Percentiles rank a stretch among this genome's conserved stretches.
Evolutionary conservation across 92 coral and sea anemone genomes (phyloP).

Genomic region (Heteractis magnifica): DNA sequence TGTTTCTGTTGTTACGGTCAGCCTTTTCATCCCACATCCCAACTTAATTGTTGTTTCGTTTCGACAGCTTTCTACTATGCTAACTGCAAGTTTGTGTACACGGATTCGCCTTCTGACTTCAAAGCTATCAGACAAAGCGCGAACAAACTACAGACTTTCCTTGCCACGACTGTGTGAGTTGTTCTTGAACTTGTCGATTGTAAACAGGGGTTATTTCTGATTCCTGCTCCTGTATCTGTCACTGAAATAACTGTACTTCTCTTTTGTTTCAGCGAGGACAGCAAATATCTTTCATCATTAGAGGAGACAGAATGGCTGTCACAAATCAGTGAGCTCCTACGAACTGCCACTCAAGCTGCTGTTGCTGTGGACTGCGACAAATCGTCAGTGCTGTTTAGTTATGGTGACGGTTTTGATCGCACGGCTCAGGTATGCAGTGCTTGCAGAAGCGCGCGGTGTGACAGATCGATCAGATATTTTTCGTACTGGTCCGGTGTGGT

Average conservation of each 20-base stretch:
- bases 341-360: slow-evolving; percentile 84
- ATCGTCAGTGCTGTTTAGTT: slow-evolving; percentile 90
- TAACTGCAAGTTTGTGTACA: slow-evolving; percentile 80
- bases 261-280: slow-evolving; percentile 69
- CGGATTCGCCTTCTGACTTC: slow-evolving; percentile 78
- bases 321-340: slow-evolving; percentile 89
- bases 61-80: slow-evolving; percentile 90
- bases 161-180: slow-evolving; percentile 74
- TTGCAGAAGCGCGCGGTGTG: neutral
- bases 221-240: neutral
- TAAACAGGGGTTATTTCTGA: neutral
- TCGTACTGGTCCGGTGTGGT: too few relatives aligned
- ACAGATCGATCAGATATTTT: too few relatives aligned
- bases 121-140: slow-evolving; percentile 93
- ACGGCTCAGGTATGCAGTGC: slow-evolving; percentile 79
- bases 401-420: slow-evolving; percentile 91
- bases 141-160: slow-evolving; percentile 69
- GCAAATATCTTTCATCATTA: slow-evolving; percentile 74
- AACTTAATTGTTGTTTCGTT: slow-evolving; percentile 8
- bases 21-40: neutral
- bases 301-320: slow-evolving; percentile 92
- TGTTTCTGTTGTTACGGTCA: too few relatives aligned
- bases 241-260: neutral
- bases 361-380: slow-evolving; percentile 89
- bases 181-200: neutral